Evolutionary conservation across 2,113 vertebrate species (phyloP).

Genomic region (Tachuris rubrigastra): DNA sequence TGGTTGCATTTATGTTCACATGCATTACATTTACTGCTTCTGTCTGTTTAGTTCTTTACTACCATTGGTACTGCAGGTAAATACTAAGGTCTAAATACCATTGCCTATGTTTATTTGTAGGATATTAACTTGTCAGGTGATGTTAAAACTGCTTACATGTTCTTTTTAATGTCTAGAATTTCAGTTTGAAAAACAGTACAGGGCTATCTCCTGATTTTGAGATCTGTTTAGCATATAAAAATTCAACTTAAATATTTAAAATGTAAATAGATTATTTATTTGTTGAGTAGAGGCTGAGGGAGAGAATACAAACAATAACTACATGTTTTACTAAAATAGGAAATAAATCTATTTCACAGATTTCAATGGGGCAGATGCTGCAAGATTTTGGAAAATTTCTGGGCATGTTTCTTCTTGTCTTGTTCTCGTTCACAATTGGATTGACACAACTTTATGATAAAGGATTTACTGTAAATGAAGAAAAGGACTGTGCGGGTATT

Average conservation of each 20-base stretch:
- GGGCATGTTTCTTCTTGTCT: slow-evolving; percentile 95
- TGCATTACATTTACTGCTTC: not conserved
- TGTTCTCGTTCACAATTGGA: slow-evolving; percentile 98
- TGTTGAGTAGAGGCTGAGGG: not conserved
- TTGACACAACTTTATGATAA: slow-evolving; percentile 95
- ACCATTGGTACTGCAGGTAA: not conserved
- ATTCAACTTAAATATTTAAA: not conserved
- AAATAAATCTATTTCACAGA: slow-evolving; percentile 75
- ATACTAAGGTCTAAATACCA: not conserved
- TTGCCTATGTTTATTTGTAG: not conserved
- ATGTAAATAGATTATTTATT: not conserved
- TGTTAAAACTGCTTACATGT: not conserved
- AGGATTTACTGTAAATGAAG: slow-evolving; percentile 73
- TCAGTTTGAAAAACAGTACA: not conserved
- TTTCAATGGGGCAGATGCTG: slow-evolving; percentile 99
- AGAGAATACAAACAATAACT: not conserved
- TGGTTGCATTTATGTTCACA: not conserved
- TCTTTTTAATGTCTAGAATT: not conserved
- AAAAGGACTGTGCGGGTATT: slow-evolving; percentile 91
- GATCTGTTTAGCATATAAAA: not conserved
- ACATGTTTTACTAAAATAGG: not conserved
- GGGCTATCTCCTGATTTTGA: not conserved
- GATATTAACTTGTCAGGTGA: not conserved
- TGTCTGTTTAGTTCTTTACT: not conserved
- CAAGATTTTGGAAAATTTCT: slow-evolving; percentile 98